Evolutionary conservation across 2,113 vertebrate genomes (phyloP), one percentile per base, ranked within the genome.

Genomic region (Hypomesus transpacificus): DNA sequence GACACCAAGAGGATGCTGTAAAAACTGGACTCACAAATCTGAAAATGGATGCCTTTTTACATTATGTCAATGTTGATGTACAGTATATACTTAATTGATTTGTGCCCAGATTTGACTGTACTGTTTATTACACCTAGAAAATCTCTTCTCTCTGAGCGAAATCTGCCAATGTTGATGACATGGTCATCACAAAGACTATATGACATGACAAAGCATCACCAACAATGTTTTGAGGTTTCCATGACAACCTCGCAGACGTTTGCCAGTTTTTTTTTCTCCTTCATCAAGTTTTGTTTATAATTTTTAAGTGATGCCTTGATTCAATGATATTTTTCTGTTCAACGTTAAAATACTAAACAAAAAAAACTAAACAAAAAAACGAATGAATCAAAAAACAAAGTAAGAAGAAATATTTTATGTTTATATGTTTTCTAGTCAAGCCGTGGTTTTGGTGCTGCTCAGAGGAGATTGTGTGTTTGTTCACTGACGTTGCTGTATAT

Each of bases 361-460:
- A 46, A 46, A 46, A 46, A 46, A 46, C 39, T 0, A 11, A 11
- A 2, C 5, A 46, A 46, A 46, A 39, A 39, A 13, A 46, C 39
- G 8, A 46, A 46, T 46, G 39, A 46, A 46, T 46, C 39, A 46
- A 46, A 46, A 34, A 46, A 46, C 39, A 13, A 46, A 9, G 39
- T 46, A 46, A 46, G 39, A 46, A 46, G 39, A 46, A 46, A 51
- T 62, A 60, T 70, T 51, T 63, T 62, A 61, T 61, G 57, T 68
- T 65, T 50, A 59, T 65, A 26, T n/a, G 50, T 51, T 70, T 73
- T 73, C 75, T 85, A 78, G 79, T 86, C 78, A 86, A 82, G 54
- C 85, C 86, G 87, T 78, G 89, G 92, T 92, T 89, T 90, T 70
- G 52, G 89, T 87, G 87, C 90, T 93, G 93, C 92, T 89, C 91